Conservation (phyloP, 1,140 invertebrate genomes). For the Drosophila virilis region DNA sequence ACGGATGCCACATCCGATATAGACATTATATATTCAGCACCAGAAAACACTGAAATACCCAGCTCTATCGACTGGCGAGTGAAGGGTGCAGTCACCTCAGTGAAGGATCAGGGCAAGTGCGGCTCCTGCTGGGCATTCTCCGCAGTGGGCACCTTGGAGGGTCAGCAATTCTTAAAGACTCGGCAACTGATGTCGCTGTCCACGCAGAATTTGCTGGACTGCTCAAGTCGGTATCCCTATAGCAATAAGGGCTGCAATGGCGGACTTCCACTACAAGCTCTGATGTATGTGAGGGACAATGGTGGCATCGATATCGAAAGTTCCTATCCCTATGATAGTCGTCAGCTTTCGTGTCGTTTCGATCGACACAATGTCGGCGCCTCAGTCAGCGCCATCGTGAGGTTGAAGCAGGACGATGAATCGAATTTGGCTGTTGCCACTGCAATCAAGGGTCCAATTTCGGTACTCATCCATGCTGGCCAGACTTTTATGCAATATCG, state of each 20-base stretch:
- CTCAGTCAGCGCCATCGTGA: conserved; percentile 77
- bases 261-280: conserved; percentile 86
- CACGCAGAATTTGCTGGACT: conserved; percentile 96
- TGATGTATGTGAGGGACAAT: conserved; percentile 92
- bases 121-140: conserved; percentile 97
- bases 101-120: conserved; percentile 95
- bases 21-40: background rate
- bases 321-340: conserved; percentile 90
- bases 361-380: conserved; percentile 17
- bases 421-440: conserved; percentile 86
- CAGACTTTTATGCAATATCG: background rate
- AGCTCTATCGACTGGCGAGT: conserved; percentile 8
- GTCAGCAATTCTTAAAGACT: conserved; percentile 87
- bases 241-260: conserved; percentile 94
- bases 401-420: conserved; percentile 88
- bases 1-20: background rate
- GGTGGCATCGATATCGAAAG: conserved; percentile 88
- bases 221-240: conserved; percentile 87
- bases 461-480: background rate
- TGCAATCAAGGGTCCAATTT: conserved; percentile 14
- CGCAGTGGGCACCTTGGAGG: conserved; percentile 92
- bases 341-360: conserved; percentile 84
- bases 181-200: conserved; percentile 90
- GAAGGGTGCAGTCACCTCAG: conserved; percentile 92
- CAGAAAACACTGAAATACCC: background rate